phyloP scores from a whole-genome alignment of 2,888 invertebrate species.

The Aquatica leii region DNA sequence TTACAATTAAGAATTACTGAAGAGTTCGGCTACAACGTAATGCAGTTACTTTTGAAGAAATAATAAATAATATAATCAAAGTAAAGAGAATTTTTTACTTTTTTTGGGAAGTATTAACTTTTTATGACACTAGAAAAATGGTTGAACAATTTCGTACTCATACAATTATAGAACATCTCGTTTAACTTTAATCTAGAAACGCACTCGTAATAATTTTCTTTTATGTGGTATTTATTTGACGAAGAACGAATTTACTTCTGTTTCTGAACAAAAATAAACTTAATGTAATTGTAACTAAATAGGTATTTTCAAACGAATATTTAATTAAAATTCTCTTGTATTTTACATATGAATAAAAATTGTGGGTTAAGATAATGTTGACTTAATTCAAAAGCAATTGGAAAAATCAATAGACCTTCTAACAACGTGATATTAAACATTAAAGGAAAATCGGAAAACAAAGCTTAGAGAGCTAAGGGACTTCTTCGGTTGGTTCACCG shows the following conservation, averaged over 20 bases:
- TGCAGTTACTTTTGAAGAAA: too few relatives aligned
- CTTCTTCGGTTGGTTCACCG: constrained; percentile 24
- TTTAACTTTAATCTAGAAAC: constrained; percentile 10
- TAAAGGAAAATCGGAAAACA: constrained; percentile 12
- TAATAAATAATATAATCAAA: constrained; percentile 5
- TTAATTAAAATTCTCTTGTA: too few relatives aligned
- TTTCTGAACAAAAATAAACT: too few relatives aligned
- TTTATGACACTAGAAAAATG: constrained; percentile 4
- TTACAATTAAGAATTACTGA: too few relatives aligned
- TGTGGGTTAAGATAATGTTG: too few relatives aligned
- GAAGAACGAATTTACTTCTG: not conserved
- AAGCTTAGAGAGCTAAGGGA: constrained; percentile 21
- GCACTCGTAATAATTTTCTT: not conserved
- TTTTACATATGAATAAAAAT: too few relatives aligned
- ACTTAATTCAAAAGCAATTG: too few relatives aligned
- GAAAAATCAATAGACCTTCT: not conserved
- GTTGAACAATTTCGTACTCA: constrained; percentile 1
- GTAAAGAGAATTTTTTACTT: not conserved
- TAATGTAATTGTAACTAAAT: too few relatives aligned
- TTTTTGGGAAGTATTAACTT: constrained; percentile 6
- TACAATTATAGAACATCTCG: constrained; percentile 4
- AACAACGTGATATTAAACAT: not conserved
- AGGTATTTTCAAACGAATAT: too few relatives aligned
- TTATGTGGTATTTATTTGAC: not conserved
- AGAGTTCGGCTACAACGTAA: too few relatives aligned